Base-by-base conservation (phyloP, 2,797 vertebrate species). In the Xiphorhynchus erythropygius region DNA sequence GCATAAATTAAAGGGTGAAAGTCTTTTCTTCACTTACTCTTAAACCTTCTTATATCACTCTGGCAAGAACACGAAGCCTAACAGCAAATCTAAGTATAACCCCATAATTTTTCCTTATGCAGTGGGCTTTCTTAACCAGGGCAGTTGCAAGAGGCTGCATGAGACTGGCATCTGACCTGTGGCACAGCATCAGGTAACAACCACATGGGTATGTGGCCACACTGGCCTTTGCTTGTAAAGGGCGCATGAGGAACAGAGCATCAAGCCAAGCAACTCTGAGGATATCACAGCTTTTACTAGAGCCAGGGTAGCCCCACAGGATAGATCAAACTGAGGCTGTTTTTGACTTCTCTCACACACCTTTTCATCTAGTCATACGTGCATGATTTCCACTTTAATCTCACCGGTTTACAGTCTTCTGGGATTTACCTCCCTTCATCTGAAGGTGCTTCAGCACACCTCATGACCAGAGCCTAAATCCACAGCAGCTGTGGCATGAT, bases 141-240 rank as follows among this genome's bases (percentile, higher is more conserved):
- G 15, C 0, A 18, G 32, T 17, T 49, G 56, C 18, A 30, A 55
- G 55, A 32, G 15, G 14, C 39, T 28, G 49, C 46, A 46, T 17
- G 41, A 56, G 37, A 7, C 22, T 16, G n/a, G 25, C 33, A 57
- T 11, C 7, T 0, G 0, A 22, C 13, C 10, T 11, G 13, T 74
- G 37, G 37, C 56, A 60, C 17, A n/a, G 42, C 2, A 1, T 18
- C 33, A 79, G 30, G 1, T 4, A 30, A 11, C 1, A 14, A 50
- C 16, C 32, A 21, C 7, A 0, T 1, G 32, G n/a, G 6, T 30
- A 28, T 28, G 30, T 32, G 49, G 12, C 23, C 75, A 59, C 32
- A 19, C 11, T 28, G 47, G 3, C 13, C 10, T 67, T 27, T 32
- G 21, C 35, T 74, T 41, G 7, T 19, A 30, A 62, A 89, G 18